Evolutionary conservation across 2,113 vertebrate species (phyloP), one percentile per base, ranked within the genome.

Genomic region (Orthonyx spaldingii): DNA sequence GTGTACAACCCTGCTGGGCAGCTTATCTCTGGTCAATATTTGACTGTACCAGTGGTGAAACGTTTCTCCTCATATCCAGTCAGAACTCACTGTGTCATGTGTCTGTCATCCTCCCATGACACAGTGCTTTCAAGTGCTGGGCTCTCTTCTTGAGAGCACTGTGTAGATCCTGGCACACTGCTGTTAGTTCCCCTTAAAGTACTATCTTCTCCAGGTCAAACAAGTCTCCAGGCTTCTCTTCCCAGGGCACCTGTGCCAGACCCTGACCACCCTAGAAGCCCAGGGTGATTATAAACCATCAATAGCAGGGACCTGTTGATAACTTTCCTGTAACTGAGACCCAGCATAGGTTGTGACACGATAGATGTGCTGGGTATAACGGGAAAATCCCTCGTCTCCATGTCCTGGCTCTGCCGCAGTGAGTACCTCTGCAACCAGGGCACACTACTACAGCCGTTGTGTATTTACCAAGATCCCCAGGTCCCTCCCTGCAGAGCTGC

Each of bases 401-500:
- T 7, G 1, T 65, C 11, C 21, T 57, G 27, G 21, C 18, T 65
- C 10, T 81, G 55, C 4, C 26, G 3, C 6, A 26, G 5, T 20
- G 30, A 42, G 13, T 33, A 41, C 10, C 2, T 47, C 21, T 39
- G 46, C 24, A 53, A 16, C 4, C 26, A 56, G 41, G 32, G 23
- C 13, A 32, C 23, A 24, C 23, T 14, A 13, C 16, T 44, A 8
- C 6, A 19, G 6, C 59, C 37, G 7, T 9, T 6, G 19, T 39
- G 4, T 12, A 6, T 16, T 21, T 60, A 4, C 20, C 5, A 24
- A 39, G 30, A 13, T 2, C 1, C 4, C 10, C 35, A 42, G 16
- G 8, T 61, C 21, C 2, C n/a, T 30, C 49, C 8, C 32, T 4
- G 3, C 33, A 37, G 59, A 1, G 3, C 13, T 59, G 20, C 20